Percentiles rank a stretch among this genome's conserved stretches.
These are phyloP conservation scores for Haemorhous mexicanus DNA, from an alignment of 2,113 vertebrate species.

Conservation along the genomic window DNA sequence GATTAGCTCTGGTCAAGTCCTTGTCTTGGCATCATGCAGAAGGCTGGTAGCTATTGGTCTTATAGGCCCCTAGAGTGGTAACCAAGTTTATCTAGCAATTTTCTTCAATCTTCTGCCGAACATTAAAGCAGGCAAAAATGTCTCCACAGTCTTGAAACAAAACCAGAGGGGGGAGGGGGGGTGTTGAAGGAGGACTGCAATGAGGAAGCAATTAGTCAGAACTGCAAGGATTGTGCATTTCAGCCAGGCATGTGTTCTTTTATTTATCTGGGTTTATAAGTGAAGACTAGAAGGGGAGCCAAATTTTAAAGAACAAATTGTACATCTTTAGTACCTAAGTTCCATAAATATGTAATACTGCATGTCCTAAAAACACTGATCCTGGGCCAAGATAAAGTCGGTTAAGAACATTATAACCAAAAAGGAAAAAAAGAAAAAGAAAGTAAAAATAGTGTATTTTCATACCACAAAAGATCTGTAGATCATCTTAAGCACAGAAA, in stretches of 20 bases:
- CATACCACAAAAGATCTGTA: background rate
- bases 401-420: background rate
- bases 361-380: slow-evolving; percentile 1
- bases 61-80: background rate
- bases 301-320: slow-evolving; percentile 55
- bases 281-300: background rate
- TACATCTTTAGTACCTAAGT: slow-evolving; percentile 24
- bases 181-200: background rate
- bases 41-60: background rate
- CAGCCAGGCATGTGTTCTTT: slow-evolving; percentile 10
- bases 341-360: slow-evolving; percentile 43
- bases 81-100: slow-evolving; percentile 16
- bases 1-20: slow-evolving; percentile 27
- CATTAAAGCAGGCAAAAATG: background rate
- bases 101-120: background rate
- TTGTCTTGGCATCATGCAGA: background rate
- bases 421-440: background rate
- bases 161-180: background rate
- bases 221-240: slow-evolving; percentile 2
- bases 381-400: background rate
- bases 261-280: slow-evolving; percentile 15
- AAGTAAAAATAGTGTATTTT: background rate
- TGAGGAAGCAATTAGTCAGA: slow-evolving; percentile 11
- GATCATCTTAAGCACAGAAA: background rate
- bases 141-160: slow-evolving; percentile 8